phyloP scores from a whole-genome alignment of 2,888 invertebrate species.

The Acronicta leporina region DNA sequence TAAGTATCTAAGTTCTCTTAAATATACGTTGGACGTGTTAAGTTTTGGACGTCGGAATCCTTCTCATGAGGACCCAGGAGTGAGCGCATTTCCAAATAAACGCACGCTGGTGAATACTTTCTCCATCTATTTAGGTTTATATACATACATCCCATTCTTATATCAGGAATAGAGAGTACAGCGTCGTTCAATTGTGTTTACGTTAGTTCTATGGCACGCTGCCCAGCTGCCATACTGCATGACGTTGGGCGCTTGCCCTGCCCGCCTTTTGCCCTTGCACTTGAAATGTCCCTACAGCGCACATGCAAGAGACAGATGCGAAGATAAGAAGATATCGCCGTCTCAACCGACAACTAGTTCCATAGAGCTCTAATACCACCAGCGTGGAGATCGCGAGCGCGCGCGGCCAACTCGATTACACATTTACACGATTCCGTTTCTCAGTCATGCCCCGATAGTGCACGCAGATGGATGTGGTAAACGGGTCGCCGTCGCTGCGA shows the following conservation, averaged over 20 bases:
- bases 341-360: conserved; percentile 32
- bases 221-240: conserved; percentile 54
- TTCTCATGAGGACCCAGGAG: too few relatives aligned
- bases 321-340: conserved; percentile 39
- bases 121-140: too few relatives aligned
- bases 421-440: conserved; percentile 17
- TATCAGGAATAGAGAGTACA: conserved; percentile 22
- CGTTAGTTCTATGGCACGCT: conserved; percentile 58
- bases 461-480: conserved; percentile 79
- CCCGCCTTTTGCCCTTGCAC: conserved; percentile 63
- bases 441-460: conserved; percentile 83
- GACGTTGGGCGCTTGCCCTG: conserved; percentile 25
- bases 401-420: conserved; percentile 18
- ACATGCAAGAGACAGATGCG: conserved; percentile 53
- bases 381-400: conserved; percentile 36
- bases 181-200: conserved; percentile 59
- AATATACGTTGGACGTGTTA: too few relatives aligned
- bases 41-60: too few relatives aligned
- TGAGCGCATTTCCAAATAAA: too few relatives aligned
- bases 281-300: conserved; percentile 55
- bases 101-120: too few relatives aligned
- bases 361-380: conserved; percentile 38
- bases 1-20: too few relatives aligned
- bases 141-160: neutral
- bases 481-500: conserved; percentile 85